Percentiles rank a stretch among this genome's conserved stretches.
Conservation (phyloP, 1,140 invertebrate species). For the Drosophila chauvacae region DNA sequence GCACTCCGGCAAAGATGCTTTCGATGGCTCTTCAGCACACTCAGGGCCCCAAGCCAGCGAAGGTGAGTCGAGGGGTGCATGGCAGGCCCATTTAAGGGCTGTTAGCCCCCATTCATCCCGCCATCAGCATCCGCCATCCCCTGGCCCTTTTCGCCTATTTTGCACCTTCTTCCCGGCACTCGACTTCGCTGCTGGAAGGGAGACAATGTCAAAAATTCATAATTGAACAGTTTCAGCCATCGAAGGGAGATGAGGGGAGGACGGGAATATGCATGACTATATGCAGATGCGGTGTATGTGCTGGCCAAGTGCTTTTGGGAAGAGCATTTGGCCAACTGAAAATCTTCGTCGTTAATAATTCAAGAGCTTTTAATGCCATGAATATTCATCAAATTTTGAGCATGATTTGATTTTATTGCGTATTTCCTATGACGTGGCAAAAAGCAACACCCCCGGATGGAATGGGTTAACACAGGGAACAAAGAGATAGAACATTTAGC, state of each 20-base stretch:
- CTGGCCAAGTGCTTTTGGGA: constrained; percentile 65
- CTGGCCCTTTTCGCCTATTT: constrained; percentile 66
- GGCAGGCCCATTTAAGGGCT: constrained; percentile 53
- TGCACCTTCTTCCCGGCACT: constrained; percentile 60
- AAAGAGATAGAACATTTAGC: constrained; percentile 9
- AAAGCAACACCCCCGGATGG: constrained; percentile 10
- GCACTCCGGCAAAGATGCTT: constrained; percentile 49
- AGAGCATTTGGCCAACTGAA: constrained; percentile 74
- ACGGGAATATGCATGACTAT: constrained; percentile 41
- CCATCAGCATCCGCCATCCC: not conserved
- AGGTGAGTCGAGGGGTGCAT: constrained; percentile 13
- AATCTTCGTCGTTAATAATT: constrained; percentile 79
- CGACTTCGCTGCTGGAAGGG: constrained; percentile 18
- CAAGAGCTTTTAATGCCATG: constrained; percentile 82
- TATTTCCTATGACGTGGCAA: constrained; percentile 62
- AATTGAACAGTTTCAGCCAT: constrained; percentile 72
- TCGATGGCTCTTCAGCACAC: constrained; percentile 59
- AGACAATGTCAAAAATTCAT: constrained; percentile 80
- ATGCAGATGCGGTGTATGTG: constrained; percentile 23
- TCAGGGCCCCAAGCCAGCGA: not conserved
- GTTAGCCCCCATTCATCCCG: constrained; percentile 25
- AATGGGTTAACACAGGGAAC: constrained; percentile 9
- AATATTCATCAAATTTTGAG: constrained; percentile 82
- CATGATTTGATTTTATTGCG: constrained; percentile 83
- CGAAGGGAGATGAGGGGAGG: constrained; percentile 3